phyloP scores from a whole-genome alignment of 2,797 vertebrate genomes.

The Dromococcyx pavoninus region DNA sequence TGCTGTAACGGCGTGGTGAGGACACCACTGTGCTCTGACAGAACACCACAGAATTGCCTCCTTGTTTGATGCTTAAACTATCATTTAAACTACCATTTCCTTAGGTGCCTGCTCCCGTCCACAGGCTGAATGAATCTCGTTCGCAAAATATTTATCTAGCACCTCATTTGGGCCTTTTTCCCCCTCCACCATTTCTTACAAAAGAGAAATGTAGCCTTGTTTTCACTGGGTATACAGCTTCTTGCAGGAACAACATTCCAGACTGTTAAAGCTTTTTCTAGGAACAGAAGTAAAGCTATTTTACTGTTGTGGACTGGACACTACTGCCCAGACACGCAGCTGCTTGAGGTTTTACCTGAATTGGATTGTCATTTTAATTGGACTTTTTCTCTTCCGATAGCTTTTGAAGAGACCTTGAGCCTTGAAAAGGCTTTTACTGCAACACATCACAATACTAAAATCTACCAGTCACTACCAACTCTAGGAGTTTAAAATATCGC shows the following conservation, averaged over 20 bases:
- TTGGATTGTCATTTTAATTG: neutral
- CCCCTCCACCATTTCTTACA: neutral
- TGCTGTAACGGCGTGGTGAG: neutral
- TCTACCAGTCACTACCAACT: neutral
- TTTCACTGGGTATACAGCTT: neutral
- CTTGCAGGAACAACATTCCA: neutral
- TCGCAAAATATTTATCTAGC: slow-evolving; percentile 40
- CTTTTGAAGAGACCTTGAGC: neutral
- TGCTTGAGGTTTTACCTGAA: neutral
- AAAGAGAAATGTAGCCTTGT: slow-evolving; percentile 31
- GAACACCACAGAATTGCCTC: neutral
- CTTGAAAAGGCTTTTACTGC: neutral
- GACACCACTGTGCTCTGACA: neutral
- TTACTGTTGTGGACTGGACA: neutral
- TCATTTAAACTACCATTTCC: neutral
- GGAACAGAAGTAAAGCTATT: neutral
- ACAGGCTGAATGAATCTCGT: neutral
- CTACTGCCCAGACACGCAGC: neutral
- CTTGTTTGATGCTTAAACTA: neutral
- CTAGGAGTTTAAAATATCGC: neutral
- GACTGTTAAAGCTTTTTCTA: neutral
- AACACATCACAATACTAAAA: neutral
- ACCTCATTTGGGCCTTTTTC: slow-evolving; percentile 37
- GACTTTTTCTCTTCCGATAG: neutral
- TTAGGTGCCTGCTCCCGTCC: neutral